Evolutionary conservation across 1,140 invertebrate species (phyloP).

Genomic region (Cephus cinctus): DNA sequence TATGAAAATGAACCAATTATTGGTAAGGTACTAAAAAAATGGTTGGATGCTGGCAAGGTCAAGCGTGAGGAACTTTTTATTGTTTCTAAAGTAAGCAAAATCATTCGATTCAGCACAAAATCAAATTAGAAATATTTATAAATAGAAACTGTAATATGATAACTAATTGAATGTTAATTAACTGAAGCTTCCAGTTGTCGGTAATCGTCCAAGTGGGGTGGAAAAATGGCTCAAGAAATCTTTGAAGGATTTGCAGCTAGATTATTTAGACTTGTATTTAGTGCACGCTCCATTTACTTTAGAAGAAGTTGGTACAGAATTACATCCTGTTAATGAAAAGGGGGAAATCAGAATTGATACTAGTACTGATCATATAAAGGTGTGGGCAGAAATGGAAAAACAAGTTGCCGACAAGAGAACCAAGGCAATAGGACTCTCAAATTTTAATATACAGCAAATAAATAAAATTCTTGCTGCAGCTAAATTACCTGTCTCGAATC

Average conservation of each 20-base stretch:
- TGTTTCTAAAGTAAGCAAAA: slow-evolving; percentile 61
- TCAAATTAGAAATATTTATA: slow-evolving; percentile 7
- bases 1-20: slow-evolving; percentile 66
- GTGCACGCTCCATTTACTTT: slow-evolving; percentile 69
- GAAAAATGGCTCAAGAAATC: slow-evolving; percentile 63
- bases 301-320: slow-evolving; percentile 54
- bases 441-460: slow-evolving; percentile 75
- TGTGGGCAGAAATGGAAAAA: slow-evolving; percentile 76
- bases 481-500: slow-evolving; percentile 62
- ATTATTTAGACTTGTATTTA: slow-evolving; percentile 72
- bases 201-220: slow-evolving; percentile 56
- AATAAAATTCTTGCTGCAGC: slow-evolving; percentile 60
- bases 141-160: not conserved
- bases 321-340: slow-evolving; percentile 56
- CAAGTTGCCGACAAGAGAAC: slow-evolving; percentile 62
- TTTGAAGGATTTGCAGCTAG: slow-evolving; percentile 59
- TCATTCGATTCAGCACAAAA: not conserved
- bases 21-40: slow-evolving; percentile 63
- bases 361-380: slow-evolving; percentile 66
- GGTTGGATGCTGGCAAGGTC: slow-evolving; percentile 62
- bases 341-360: slow-evolving; percentile 66
- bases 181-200: slow-evolving; percentile 48
- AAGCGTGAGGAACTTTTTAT: slow-evolving; percentile 70
- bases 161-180: slow-evolving; percentile 11
- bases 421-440: slow-evolving; percentile 75